phyloP scores from a whole-genome alignment of 2,113 vertebrate genomes.

The Passer domesticus region DNA sequence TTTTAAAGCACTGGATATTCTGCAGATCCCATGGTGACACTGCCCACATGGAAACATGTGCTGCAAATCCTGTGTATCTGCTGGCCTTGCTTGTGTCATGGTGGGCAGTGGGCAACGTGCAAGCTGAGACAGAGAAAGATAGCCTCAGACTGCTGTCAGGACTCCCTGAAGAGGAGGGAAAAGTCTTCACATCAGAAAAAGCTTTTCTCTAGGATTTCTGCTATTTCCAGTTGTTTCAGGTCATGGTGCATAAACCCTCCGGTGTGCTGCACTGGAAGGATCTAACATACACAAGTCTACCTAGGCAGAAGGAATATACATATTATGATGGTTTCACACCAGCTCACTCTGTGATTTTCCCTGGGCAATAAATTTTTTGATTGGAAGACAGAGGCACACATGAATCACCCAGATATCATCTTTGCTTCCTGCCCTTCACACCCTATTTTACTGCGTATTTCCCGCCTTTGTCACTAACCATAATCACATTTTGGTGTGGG shows the following conservation, averaged over 20 bases:
- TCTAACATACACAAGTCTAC: background rate
- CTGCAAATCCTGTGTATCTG: rapidly evolving
- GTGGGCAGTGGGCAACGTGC: background rate
- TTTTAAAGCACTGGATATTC: background rate
- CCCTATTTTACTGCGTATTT: background rate
- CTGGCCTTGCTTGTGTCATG: rapidly evolving
- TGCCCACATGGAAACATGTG: background rate
- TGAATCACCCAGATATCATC: background rate
- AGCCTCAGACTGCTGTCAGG: background rate
- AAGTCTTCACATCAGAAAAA: background rate
- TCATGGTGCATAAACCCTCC: background rate
- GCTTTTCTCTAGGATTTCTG: background rate
- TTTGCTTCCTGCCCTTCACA: background rate
- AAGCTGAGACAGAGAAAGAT: background rate
- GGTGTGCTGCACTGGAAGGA: background rate
- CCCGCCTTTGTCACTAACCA: background rate
- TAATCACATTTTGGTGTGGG: background rate
- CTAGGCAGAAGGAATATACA: background rate
- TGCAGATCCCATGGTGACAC: background rate
- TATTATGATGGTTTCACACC: background rate
- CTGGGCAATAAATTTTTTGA: background rate
- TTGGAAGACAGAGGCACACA: background rate
- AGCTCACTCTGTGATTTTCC: background rate
- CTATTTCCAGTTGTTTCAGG: background rate
- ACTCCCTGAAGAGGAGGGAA: background rate